Percentiles rank a stretch among this genome's conserved stretches.
Conservation (phyloP, 2,888 invertebrate species). For the Ommatoiulus sabulosus region DNA sequence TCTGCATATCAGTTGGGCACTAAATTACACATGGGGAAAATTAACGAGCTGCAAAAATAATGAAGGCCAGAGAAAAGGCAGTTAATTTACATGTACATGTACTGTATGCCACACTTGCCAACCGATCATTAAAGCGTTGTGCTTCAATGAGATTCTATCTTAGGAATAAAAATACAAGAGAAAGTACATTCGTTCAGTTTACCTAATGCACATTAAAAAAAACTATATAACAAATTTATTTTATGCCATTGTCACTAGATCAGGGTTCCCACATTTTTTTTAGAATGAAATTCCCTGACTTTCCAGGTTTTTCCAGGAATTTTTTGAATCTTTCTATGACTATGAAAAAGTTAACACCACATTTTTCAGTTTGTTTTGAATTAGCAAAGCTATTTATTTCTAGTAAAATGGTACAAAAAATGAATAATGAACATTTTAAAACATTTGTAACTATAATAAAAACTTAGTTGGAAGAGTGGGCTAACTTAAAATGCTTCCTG, state of each 20-base stretch:
- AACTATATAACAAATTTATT: not conserved
- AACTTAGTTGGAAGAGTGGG: no score
- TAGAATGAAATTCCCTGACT: no score
- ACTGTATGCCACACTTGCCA: not conserved
- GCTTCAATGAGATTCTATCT: not conserved
- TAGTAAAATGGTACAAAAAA: no score
- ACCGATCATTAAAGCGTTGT: slow-evolving; percentile 4
- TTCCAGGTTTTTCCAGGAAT: not conserved
- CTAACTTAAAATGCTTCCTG: no score
- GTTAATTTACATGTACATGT: no score
- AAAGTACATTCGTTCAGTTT: not conserved
- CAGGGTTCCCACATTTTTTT: no score
- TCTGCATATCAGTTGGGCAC: not conserved
- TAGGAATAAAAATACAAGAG: not conserved
- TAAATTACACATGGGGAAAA: slow-evolving; percentile 2
- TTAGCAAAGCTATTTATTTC: no score
- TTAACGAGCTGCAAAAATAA: slow-evolving; percentile 27
- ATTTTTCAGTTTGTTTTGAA: no score
- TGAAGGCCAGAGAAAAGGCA: not conserved
- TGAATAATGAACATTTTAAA: no score
- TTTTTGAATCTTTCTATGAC: not conserved
- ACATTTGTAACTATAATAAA: no score
- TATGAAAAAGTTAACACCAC: no score
- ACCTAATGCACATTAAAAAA: not conserved
- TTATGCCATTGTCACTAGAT: not conserved